Evolutionary conservation across 2,113 vertebrate genomes (phyloP).

Genomic region (Tragelaphus buxtoni): DNA sequence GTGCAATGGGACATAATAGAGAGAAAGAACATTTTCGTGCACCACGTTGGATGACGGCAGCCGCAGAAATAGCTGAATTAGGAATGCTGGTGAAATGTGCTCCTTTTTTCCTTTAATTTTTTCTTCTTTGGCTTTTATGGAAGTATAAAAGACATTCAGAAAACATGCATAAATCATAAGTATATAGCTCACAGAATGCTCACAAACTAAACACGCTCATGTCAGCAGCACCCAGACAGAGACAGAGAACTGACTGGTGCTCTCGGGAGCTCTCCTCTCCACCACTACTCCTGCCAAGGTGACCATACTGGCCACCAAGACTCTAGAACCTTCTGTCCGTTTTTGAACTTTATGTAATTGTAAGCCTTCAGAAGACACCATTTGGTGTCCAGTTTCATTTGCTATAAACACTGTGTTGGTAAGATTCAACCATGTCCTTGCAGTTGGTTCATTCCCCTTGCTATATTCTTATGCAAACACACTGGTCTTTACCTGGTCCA

Average conservation of each 20-base stretch:
- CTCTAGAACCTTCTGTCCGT: neutral
- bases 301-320: neutral
- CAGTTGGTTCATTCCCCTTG: neutral
- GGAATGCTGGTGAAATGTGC: neutral
- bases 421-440: neutral
- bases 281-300: neutral
- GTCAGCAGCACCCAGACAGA: neutral
- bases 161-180: neutral
- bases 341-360: neutral
- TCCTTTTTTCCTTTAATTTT: neutral
- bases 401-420: neutral
- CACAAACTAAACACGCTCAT: neutral
- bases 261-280: accelerated
- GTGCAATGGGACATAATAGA: neutral
- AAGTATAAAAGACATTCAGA: neutral
- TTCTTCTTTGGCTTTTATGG: neutral
- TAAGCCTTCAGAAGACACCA: neutral
- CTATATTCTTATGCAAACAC: neutral
- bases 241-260: neutral
- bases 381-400: neutral
- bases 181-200: neutral
- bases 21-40: neutral
- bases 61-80: neutral
- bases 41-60: neutral
- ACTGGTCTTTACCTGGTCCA: neutral